Base-by-base conservation (phyloP, 2,888 invertebrate genomes). In the Octonoba sinensis region DNA sequence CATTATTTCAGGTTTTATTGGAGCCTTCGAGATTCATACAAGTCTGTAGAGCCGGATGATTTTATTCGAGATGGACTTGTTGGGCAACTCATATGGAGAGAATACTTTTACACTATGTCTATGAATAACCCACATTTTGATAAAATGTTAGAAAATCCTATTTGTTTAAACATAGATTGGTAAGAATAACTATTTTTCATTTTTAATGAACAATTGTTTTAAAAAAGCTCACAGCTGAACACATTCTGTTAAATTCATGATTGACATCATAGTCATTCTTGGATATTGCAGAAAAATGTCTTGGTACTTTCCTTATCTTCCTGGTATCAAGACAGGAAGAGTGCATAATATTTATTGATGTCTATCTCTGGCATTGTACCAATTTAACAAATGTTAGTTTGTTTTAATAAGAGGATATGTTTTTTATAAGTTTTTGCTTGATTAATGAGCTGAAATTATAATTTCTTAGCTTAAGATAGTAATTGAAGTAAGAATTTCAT, bases 51-150 rank as follows among this genome's bases (percentile, higher is more conserved):
- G 82, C 51, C 77, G 16, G 71, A 69, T 64, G 46, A 71, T 44
- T 72, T 44, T 51, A 36, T 60, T 13, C 56, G 67, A 16, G 67
- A 72, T 47, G 67, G 82, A 36, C 74, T 87, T 47, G 86, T 87
- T 8, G 92, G 93, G 0, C 93, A 93, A 86, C 88, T 93, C 47
- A 92, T 93, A 54, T 93, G 93, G 93, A 90, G 93, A 46, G 93
- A 93, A 86, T 93, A 93, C 86, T 93, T 93, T 88, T 93, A 94
- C 88, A 92, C 93, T 47, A 93, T 93, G 93, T 93, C 93, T 51
- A 92, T 93, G 18, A 92, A 92, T 86, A 93, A 93, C 87, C 91
- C 91, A 0, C 89, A 91, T 85, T 93, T 92, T 86, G 92, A 91
- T 3, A 91, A 92, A 86, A 93, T 93, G 91, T 90, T 90, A 22